Base-by-base conservation (phyloP, 2,797 vertebrate genomes). In the Fistularia commersonii region DNA sequence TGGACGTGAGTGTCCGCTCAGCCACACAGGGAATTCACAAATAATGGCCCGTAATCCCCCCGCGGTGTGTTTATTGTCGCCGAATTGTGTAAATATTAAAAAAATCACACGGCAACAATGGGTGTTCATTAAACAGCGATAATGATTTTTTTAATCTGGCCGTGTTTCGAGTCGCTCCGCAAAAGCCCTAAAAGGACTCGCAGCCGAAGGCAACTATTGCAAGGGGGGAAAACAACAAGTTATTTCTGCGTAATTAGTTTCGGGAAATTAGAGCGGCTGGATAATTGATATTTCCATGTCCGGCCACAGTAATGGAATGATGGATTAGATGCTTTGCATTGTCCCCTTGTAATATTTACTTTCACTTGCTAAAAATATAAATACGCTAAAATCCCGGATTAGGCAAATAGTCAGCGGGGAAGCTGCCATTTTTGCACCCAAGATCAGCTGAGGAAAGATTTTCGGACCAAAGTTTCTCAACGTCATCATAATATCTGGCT, bases 61-160 rank as follows among this genome's bases (percentile, higher is more conserved):
- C 75, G 79, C 61, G 47, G 67, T 75, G 76, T 81, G 66, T 77
- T 82, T 79, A 81, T 82, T 72, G 70, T 61, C 57, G 61, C 54
- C 63, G 58, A 72, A 81, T 74, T 79, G 68, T 76, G 75, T 66
- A 74, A 66, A 81, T 78, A 85, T 79, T 77, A 82, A 84, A 79
- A 80, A 83, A 77, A 78, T 71, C 67, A 69, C 54, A 64, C 45
- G 31, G 63, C 59, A 64, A 83, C 81, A 88, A 80, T 77, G 72
- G 69, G 70, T 74, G 78, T 80, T 88, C 82, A 86, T 89, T 87
- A 83, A 78, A 84, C 67, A 74, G 67, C 52, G 74, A 89, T 87
- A 85, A 89, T 87, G 83, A 84, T 86, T 88, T 89, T 23, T 48
- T 86, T 81, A 85, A 75, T 85, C 89, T 79, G 72, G 67, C 78